Conservation (phyloP, 2,888 invertebrate species). For the Ischnura elegans region DNA sequence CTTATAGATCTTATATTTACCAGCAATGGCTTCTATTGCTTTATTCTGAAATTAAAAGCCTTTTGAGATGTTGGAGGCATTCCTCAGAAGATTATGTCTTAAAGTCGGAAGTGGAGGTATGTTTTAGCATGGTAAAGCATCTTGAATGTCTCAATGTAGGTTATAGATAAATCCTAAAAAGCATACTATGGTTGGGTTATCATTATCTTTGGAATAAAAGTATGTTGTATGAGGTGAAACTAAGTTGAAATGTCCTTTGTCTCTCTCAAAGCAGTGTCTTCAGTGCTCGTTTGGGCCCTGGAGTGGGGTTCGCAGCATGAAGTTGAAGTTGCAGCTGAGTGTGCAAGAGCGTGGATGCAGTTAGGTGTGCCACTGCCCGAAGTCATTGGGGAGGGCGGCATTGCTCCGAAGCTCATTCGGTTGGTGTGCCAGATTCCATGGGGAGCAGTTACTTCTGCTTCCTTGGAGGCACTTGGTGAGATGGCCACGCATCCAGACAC, state of each 20-base stretch:
- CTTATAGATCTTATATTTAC: too few relatives aligned
- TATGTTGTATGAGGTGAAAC: too few relatives aligned
- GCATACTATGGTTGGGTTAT: too few relatives aligned
- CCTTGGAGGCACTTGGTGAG: constrained; percentile 82
- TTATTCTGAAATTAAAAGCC: too few relatives aligned
- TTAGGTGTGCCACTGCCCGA: constrained; percentile 79
- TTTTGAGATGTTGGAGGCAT: too few relatives aligned
- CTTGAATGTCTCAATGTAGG: too few relatives aligned
- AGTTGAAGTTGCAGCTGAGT: constrained; percentile 79
- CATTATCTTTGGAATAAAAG: too few relatives aligned
- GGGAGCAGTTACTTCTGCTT: constrained; percentile 79
- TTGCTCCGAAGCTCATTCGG: constrained; percentile 80
- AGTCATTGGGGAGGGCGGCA: constrained; percentile 83
- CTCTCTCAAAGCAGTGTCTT: constrained; percentile 39
- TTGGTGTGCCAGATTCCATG: constrained; percentile 20
- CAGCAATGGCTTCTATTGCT: too few relatives aligned
- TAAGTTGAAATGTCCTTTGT: neutral
- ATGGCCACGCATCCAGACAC: constrained; percentile 83
- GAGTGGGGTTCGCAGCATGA: constrained; percentile 31
- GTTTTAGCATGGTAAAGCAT: too few relatives aligned
- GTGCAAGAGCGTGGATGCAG: constrained; percentile 83
- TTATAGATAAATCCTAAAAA: too few relatives aligned
- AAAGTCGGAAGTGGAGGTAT: too few relatives aligned
- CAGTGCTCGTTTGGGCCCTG: constrained; percentile 42
- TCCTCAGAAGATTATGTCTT: too few relatives aligned